phyloP scores from a whole-genome alignment of 1,140 invertebrate genomes.

The Bradysia coprophila region DNA sequence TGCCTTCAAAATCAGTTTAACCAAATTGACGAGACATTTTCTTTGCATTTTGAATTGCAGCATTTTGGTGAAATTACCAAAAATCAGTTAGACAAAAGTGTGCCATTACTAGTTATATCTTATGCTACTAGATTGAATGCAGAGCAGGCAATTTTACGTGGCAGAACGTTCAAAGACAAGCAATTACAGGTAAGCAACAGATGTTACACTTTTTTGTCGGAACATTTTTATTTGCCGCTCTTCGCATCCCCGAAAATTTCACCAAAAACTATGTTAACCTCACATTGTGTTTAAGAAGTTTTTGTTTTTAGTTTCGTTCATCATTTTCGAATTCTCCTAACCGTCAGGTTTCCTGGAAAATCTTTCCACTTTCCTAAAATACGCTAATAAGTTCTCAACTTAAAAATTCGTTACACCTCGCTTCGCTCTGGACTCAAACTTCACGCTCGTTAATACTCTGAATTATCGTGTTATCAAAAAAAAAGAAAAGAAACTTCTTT shows the following conservation, averaged over 20 bases:
- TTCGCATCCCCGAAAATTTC: background rate
- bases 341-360: background rate
- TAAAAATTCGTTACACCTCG: no score
- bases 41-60: slow-evolving; percentile 6
- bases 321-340: slow-evolving; percentile 1
- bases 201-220: background rate
- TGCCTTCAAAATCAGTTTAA: background rate
- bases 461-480: no score
- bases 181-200: slow-evolving; percentile 14
- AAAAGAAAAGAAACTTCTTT: no score
- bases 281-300: slow-evolving; percentile 3
- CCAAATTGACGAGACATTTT: background rate
- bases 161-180: slow-evolving; percentile 22
- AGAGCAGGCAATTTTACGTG: slow-evolving; percentile 22
- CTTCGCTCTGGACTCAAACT: no score
- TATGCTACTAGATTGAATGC: slow-evolving; percentile 22
- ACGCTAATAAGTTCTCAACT: no score
- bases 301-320: slow-evolving; percentile 13
- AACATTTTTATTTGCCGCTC: background rate
- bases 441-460: no score
- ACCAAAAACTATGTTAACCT: background rate
- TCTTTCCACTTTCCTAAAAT: background rate
- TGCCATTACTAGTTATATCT: slow-evolving; percentile 19
- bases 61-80: slow-evolving; percentile 23
- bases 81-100: slow-evolving; percentile 20